Conservation (phyloP, 2,888 invertebrate species). For the Orthosia gracilis region DNA sequence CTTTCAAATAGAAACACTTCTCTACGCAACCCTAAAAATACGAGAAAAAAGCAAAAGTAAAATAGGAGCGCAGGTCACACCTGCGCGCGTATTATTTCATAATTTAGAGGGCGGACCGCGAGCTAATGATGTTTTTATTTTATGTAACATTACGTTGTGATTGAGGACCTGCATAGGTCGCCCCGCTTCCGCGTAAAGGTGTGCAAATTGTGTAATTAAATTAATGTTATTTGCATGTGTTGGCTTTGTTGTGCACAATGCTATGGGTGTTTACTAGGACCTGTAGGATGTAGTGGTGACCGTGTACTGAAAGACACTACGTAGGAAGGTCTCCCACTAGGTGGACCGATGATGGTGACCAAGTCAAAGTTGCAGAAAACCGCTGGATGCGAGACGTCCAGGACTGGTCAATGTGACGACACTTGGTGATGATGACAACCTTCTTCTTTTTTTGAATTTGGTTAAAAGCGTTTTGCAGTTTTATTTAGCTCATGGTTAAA, state of each 20-base stretch:
- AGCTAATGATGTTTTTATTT: slow-evolving; percentile 80
- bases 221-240: slow-evolving; percentile 52
- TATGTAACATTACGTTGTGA: slow-evolving; percentile 70
- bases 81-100: slow-evolving; percentile 81
- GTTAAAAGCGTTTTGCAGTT: no score
- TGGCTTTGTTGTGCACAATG: slow-evolving; percentile 16
- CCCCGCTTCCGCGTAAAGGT: slow-evolving; percentile 53
- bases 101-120: slow-evolving; percentile 76
- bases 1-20: background rate
- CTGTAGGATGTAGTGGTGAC: background rate
- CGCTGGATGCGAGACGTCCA: no score
- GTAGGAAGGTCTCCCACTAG: no score
- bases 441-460: no score
- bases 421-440: no score
- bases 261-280: background rate
- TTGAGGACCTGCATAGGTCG: slow-evolving; percentile 69
- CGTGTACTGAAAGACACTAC: no score
- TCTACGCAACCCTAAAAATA: slow-evolving; percentile 66
- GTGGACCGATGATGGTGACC: no score
- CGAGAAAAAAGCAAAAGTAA: slow-evolving; percentile 65
- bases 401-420: no score
- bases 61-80: slow-evolving; percentile 75
- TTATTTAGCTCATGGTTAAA: no score
- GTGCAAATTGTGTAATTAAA: slow-evolving; percentile 59
- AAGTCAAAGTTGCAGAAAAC: no score